Percentiles rank a stretch among this genome's conserved stretches.
Evolutionary conservation across 2,113 vertebrate genomes (phyloP).

Genomic region (Catharus fuscescens): DNA sequence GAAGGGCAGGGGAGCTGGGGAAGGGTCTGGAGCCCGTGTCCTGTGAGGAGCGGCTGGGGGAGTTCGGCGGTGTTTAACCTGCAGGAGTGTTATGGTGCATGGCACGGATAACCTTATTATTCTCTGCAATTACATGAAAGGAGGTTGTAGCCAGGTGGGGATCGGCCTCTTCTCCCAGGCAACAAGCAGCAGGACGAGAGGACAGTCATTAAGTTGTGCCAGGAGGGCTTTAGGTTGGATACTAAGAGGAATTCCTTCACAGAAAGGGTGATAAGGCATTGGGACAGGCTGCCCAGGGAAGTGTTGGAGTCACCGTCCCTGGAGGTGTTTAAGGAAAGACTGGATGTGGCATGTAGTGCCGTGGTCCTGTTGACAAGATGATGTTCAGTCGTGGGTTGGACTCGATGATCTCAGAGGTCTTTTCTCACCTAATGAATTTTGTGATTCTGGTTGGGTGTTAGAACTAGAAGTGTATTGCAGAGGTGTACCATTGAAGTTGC

Average conservation of each 20-base stretch:
- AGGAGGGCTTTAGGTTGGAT: too few relatives aligned
- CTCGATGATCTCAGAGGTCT: background rate
- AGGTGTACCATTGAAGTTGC: background rate
- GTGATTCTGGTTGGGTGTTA: background rate
- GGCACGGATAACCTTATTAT: background rate
- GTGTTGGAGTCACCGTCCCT: background rate
- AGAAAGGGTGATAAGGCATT: background rate
- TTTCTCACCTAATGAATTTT: background rate
- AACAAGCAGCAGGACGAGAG: too few relatives aligned
- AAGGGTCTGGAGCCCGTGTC: background rate
- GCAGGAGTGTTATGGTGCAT: background rate
- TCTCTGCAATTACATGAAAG: fast-evolving
- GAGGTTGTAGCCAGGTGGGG: background rate
- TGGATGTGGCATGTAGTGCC: background rate
- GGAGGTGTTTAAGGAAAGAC: too few relatives aligned
- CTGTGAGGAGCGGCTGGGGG: background rate
- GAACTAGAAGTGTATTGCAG: fast-evolving
- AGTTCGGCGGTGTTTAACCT: too few relatives aligned
- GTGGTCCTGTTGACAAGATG: background rate
- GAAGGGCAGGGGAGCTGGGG: background rate
- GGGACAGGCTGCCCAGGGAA: background rate
- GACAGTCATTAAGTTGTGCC: too few relatives aligned
- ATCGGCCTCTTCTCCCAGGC: background rate
- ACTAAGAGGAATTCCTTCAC: background rate
- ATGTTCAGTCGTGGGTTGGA: background rate